These are phyloP conservation scores for Drosophila littoralis DNA, from an alignment of 1,140 invertebrate species.

Conservation along the genomic window DNA sequence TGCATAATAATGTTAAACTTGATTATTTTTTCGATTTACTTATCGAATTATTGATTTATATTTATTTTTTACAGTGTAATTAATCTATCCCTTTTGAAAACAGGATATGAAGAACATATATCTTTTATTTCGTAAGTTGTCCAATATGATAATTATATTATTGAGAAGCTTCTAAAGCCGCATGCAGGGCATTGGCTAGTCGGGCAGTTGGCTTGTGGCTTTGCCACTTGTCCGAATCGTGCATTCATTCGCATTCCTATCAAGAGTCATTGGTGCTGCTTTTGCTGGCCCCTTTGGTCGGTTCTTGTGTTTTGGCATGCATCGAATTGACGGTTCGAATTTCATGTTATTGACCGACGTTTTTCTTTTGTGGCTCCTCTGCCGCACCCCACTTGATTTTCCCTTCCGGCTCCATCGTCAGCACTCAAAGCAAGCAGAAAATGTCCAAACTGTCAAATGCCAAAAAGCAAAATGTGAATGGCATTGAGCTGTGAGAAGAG, in stretches of 20 bases:
- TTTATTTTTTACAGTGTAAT: no score
- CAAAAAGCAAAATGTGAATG: slow-evolving; percentile 78
- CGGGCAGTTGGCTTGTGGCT: neutral
- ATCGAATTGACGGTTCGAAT: slow-evolving; percentile 58
- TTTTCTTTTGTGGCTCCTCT: slow-evolving; percentile 46
- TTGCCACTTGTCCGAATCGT: slow-evolving; percentile 9
- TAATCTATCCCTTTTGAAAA: no score
- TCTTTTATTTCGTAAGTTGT: no score
- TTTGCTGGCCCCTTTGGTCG: slow-evolving; percentile 2
- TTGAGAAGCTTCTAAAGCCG: neutral
- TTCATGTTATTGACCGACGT: slow-evolving; percentile 62
- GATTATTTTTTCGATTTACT: no score
- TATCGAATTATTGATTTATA: no score
- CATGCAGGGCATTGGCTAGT: neutral
- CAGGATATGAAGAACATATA: no score
- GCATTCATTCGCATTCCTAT: slow-evolving; percentile 37
- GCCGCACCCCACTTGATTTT: neutral
- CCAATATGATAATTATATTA: neutral
- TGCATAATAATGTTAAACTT: no score
- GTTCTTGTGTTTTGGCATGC: slow-evolving; percentile 44
- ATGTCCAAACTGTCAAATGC: slow-evolving; percentile 82
- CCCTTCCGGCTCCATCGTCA: slow-evolving; percentile 14
- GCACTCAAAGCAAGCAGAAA: slow-evolving; percentile 65
- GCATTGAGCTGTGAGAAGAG: slow-evolving; percentile 31
- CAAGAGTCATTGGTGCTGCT: slow-evolving; percentile 2